Base-by-base conservation (phyloP, 2,888 invertebrate species). In the Ptilodon capucinus region DNA sequence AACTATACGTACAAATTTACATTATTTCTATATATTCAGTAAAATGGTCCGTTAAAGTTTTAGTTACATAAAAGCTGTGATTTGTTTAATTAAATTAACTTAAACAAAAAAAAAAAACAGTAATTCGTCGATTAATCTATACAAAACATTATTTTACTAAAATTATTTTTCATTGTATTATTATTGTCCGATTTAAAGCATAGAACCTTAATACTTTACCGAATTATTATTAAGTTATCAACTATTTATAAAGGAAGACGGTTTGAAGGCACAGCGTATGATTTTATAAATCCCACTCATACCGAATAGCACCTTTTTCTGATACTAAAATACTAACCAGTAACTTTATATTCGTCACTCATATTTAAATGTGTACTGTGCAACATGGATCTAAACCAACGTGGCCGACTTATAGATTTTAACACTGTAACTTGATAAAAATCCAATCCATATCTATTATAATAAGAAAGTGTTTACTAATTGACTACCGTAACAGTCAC, bases 191-290 rank as follows among this genome's bases (percentile, higher is more conserved):
- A 83, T 84, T 88, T 88, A 89, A 89, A 88, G 88, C 88, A 81
- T 86, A 80, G 69, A 84, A 86, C 86, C 86, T 79, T 89, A 86
- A 89, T 89, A 89, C 86, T 86, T 85, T 78, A 70, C 69, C 66
- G 72, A 79, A 78, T 60, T 54, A 61, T 63, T 55, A 54, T 61
- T 66, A 68, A 63, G 63, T 60, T 70, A 64, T 66, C 64, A 58
- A 63, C 60, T 70, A 70, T 67, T 57, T 56, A 64, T 60, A 45
- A 68, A 79, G 87, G 87, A 88, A 88, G 87, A 88, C 86, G 64
- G 59, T 67, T 61, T 54, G 53, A 84, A 87, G 86, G 84, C 84
- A 86, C 86, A 64, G 59, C 62, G 52, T 60, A 54, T 60, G 53
- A 53, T 56, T 51, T 56, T 49, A 59, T 55, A 51, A 65, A 65